These are phyloP conservation scores for Heliconius congener DNA, from an alignment of 1,140 invertebrate species.

Conservation along the genomic window DNA sequence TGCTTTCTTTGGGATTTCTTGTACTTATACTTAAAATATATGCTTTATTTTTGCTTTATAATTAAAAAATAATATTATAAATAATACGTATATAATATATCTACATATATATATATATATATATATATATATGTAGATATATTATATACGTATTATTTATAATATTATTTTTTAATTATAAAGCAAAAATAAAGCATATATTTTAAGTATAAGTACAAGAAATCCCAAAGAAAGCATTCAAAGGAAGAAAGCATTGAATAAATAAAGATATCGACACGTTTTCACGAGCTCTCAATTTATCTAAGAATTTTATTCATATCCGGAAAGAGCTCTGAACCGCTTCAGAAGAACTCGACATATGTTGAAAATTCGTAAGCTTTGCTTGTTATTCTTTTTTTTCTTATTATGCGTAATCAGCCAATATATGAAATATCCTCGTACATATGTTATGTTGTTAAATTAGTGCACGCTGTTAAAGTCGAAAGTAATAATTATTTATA, in stretches of 20 bases:
- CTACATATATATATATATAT: too few relatives aligned
- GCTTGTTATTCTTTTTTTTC: slow-evolving; percentile 50
- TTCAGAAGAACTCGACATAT: slow-evolving; percentile 61
- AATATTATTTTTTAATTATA: too few relatives aligned
- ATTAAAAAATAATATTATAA: too few relatives aligned
- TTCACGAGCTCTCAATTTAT: slow-evolving; percentile 68
- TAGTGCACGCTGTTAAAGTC: too few relatives aligned
- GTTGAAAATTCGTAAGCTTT: slow-evolving; percentile 54
- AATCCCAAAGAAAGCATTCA: slow-evolving; percentile 31
- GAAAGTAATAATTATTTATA: too few relatives aligned
- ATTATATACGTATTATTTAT: too few relatives aligned
- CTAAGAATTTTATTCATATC: slow-evolving; percentile 74
- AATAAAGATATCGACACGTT: slow-evolving; percentile 75
- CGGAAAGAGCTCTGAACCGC: slow-evolving; percentile 49
- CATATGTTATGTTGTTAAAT: too few relatives aligned
- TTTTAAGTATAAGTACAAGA: neutral
- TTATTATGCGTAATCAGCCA: neutral
- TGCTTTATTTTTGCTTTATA: too few relatives aligned
- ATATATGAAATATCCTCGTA: too few relatives aligned
- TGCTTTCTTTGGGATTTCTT: slow-evolving; percentile 26
- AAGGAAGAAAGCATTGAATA: slow-evolving; percentile 62
- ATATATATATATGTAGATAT: too few relatives aligned
- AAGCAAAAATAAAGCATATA: too few relatives aligned
- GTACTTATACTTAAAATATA: neutral
- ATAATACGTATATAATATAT: too few relatives aligned